Evolutionary conservation across 53 echinoderm and acorn worm genomes (phyloP), one percentile per base, ranked within the genome.

Genomic region (Antedon mediterranea): DNA sequence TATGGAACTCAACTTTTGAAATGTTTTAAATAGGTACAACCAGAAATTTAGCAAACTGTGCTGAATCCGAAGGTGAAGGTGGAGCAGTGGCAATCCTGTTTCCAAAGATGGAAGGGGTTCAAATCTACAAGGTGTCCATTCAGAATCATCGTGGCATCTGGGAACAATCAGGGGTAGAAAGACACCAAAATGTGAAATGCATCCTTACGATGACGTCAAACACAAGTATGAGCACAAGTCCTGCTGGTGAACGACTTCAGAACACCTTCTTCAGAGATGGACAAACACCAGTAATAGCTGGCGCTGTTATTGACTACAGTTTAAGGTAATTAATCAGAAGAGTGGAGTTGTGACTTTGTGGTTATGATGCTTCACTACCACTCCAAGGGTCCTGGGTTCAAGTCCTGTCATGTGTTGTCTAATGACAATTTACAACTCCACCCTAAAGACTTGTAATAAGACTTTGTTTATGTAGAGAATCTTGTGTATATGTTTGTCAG

Each of bases 81-180:
- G 92, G 85, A 4, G 79, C 85, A 5, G 72, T 77, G 28, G 90
- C 88, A 29, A 71, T 85, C 29, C 73, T 98, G 31, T 78, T 98
- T 15, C 98, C 98, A n/a, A 75, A 74, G 31, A 88, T 98, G 88
- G 80, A 91, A 8, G 91, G 89, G 0, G 94, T 91, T 13, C 74
- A 78, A 15, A 84, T 90, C 32, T 26, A 72, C 31, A 44, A 78
- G 42, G 30, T 89, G 1, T 79, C 74, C 32, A 79, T 83, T 57
- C 9, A 26, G 2, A 6, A 57, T 57, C 11, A 6, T 57, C 57
- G 11, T 34, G 5, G 34, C 33, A 76, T 76, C 76, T 76, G 32
- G 34, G 26, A 33, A 32, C 28, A 32, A 14, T 26, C 34, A 26
- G 76, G 76, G 3, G 26, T 33, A 27, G 33, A 32, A 33, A 18